phyloP scores from a whole-genome alignment of 2,888 invertebrate species.

The Mythimna ferrago region DNA sequence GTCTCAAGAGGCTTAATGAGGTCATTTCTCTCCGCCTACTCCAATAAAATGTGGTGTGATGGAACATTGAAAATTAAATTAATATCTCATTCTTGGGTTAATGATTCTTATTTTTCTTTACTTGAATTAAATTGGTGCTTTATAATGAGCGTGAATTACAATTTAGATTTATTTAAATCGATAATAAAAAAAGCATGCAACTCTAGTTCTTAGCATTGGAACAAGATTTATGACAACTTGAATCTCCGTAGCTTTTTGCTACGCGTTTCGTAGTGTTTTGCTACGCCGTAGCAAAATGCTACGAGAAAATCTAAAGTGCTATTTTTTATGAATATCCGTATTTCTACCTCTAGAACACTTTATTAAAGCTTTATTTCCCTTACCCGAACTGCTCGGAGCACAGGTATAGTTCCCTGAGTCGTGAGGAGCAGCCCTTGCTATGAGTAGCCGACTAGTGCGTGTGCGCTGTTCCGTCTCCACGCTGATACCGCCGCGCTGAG shows the following conservation, averaged over 20 bases:
- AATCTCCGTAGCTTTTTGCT: neutral
- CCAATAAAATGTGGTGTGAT: slow-evolving; percentile 33
- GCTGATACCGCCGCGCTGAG: slow-evolving; percentile 96
- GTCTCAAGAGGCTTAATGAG: slow-evolving; percentile 36
- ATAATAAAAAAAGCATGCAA: neutral
- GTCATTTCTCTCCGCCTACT: slow-evolving; percentile 22
- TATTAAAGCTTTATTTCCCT: slow-evolving; percentile 25
- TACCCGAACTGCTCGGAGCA: slow-evolving; percentile 95
- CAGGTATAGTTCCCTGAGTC: slow-evolving; percentile 98
- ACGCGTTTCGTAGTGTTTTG: slow-evolving; percentile 29
- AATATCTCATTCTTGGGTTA: slow-evolving; percentile 7
- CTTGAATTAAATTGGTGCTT: slow-evolving; percentile 4
- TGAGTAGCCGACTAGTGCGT: slow-evolving; percentile 95
- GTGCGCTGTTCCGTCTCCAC: slow-evolving; percentile 96
- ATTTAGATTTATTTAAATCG: neutral
- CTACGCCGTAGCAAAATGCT: slow-evolving; percentile 45
- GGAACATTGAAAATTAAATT: slow-evolving; percentile 25
- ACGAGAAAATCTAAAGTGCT: neutral
- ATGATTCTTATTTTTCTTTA: slow-evolving; percentile 10
- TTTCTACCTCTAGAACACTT: neutral
- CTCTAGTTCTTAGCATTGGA: neutral
- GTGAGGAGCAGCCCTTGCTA: slow-evolving; percentile 95
- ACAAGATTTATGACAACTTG: neutral
- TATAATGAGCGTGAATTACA: neutral
- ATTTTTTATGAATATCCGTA: neutral